Evolutionary conservation across 2,113 vertebrate genomes (phyloP).

Genomic region (Litocranius walleri): DNA sequence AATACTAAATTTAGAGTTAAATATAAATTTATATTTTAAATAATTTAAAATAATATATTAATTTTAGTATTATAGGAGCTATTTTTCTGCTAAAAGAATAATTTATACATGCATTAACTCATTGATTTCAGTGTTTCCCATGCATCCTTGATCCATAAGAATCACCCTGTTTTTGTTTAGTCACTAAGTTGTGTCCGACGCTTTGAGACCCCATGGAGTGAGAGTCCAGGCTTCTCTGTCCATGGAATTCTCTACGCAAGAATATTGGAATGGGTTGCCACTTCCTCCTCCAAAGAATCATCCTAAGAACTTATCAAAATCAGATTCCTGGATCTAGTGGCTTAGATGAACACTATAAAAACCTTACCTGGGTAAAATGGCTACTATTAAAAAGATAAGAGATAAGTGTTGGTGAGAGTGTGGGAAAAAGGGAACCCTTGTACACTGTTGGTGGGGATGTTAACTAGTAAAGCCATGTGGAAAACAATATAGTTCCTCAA

Average conservation of each 20-base stretch:
- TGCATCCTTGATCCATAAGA: not conserved
- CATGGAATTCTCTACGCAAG: not conserved
- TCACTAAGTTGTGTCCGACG: accelerated
- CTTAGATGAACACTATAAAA: not conserved
- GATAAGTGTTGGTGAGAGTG: not conserved
- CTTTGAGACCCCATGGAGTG: not conserved
- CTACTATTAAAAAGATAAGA: not conserved
- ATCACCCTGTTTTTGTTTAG: not conserved
- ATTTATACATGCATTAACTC: not conserved
- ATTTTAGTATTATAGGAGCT: slow-evolving; percentile 44
- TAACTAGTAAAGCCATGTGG: not conserved
- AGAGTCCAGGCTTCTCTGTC: not conserved
- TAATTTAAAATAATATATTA: slow-evolving; percentile 65
- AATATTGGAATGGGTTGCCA: not conserved
- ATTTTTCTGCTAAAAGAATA: not conserved
- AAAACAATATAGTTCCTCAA: not conserved
- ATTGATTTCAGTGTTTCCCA: not conserved
- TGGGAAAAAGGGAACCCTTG: not conserved
- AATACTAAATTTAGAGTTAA: not conserved
- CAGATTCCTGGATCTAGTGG: not conserved
- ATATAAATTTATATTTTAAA: not conserved
- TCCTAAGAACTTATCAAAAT: not conserved
- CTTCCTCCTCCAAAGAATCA: not conserved
- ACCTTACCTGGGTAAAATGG: not conserved
- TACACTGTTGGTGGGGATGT: not conserved